Base-by-base conservation (phyloP, 2,797 vertebrate species). In the Apogon talboti region DNA sequence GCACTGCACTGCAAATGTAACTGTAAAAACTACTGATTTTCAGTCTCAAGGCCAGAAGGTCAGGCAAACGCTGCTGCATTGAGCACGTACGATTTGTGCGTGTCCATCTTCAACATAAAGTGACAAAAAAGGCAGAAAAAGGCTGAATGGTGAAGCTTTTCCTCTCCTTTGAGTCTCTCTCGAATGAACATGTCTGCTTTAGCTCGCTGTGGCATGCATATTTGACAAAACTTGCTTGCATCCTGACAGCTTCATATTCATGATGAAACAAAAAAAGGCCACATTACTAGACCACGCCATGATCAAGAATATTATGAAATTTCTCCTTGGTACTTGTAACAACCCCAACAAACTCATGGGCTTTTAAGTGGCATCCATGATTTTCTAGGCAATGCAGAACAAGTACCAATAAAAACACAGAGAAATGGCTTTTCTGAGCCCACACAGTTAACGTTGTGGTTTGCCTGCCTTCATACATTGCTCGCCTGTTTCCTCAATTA, bases 161-260 rank as follows among this genome's bases (percentile, higher is more conserved):
- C 18, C 2, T 24, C 37, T 64, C 35, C 19, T 45, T 44, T 44
- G 56, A 35, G 46, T 42, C 48, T 71, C 33, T 53, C 51, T 71
- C 15, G 6, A 12, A 68, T 49, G 51, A 57, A 66, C 37, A 33
- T 3, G 45, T 74, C 67, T 59, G 55, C 45, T 83, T 76, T 14
- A 45, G 61, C 48, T 49, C 62, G 56, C 59, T 59, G 62, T 73
- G 63, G 48, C 80, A 83, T 86, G 88, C 85, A 82, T 71, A 58
- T 66, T 72, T 18, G 11, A 66, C 53, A 51, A 62, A 19, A 48
- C 19, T 60, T 63, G 47, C 49, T 72, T 45, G 52, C 49, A 51
- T 49, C 56, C 37, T 24, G 14, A 55, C 37, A 58, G 12, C 53
- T 42, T 53, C 13, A 49, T 13, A 50, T 21, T 56, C 35, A 51